Conservation (phyloP, 2,113 vertebrate species). For the Phaetusa simplex region DNA sequence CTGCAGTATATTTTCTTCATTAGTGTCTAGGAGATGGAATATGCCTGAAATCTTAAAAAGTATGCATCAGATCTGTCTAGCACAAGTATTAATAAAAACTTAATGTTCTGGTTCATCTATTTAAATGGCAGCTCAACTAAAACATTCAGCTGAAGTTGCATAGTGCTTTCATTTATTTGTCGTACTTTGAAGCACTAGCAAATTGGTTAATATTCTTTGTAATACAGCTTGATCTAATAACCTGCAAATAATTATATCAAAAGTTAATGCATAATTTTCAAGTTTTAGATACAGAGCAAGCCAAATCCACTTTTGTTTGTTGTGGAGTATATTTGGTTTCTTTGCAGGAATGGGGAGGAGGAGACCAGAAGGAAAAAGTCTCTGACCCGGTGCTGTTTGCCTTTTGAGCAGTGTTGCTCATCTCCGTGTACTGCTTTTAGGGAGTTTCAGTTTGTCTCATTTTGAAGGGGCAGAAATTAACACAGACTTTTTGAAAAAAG, state of each 20-base stretch:
- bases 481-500: background rate
- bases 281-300: background rate
- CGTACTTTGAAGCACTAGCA: background rate
- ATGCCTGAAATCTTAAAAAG: background rate
- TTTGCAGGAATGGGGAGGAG: background rate
- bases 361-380: background rate
- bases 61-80: background rate
- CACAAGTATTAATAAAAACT: background rate
- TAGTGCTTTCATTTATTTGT: slow-evolving; percentile 5
- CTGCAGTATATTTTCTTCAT: background rate
- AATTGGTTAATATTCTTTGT: background rate
- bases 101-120: background rate
- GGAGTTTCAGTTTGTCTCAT: background rate
- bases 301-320: background rate
- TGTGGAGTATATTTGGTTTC: background rate
- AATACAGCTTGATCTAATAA: background rate
- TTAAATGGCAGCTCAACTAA: background rate
- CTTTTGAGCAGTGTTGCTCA: background rate
- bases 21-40: background rate
- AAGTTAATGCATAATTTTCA: background rate
- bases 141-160: background rate
- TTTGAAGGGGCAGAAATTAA: background rate
- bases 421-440: background rate
- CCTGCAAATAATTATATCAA: background rate
- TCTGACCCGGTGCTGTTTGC: background rate